phyloP scores from a whole-genome alignment of 1,140 invertebrate species.

The Zaprionus inermis region DNA sequence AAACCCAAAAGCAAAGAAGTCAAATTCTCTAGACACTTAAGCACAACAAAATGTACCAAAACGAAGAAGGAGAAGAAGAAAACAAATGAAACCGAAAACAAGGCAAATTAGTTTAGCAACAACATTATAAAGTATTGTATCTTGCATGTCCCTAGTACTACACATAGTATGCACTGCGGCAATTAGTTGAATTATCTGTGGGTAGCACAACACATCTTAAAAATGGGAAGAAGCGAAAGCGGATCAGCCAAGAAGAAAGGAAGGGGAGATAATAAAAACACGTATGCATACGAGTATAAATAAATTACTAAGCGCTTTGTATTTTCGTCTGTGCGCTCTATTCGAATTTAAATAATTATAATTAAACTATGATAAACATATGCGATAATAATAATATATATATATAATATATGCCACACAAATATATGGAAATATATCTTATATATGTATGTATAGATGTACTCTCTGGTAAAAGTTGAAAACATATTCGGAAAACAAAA shows the following conservation, averaged over 20 bases:
- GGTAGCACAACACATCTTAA: conserved; percentile 60
- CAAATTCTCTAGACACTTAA: conserved; percentile 76
- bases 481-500: conserved; percentile 10
- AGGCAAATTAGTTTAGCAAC: conserved; percentile 46
- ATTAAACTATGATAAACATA: conserved; percentile 61
- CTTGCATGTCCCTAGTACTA: conserved; percentile 33
- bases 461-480: conserved; percentile 34
- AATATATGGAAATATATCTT: conserved; percentile 15
- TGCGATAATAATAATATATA: conserved; percentile 53
- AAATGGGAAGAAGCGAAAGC: not conserved
- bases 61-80: conserved; percentile 22
- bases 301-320: conserved; percentile 71
- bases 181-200: conserved; percentile 62
- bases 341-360: conserved; percentile 81
- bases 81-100: conserved; percentile 13
- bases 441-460: conserved; percentile 44
- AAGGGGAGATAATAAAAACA: conserved; percentile 13
- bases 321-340: conserved; percentile 69
- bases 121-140: conserved; percentile 64
- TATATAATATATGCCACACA: conserved; percentile 35
- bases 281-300: conserved; percentile 23
- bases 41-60: conserved; percentile 72
- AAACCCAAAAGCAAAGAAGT: conserved; percentile 67
- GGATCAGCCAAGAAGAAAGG: conserved; percentile 9
- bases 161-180: conserved; percentile 42